Evolutionary conservation across 2,888 invertebrate species (phyloP).

Genomic region (Arge pagana): DNA sequence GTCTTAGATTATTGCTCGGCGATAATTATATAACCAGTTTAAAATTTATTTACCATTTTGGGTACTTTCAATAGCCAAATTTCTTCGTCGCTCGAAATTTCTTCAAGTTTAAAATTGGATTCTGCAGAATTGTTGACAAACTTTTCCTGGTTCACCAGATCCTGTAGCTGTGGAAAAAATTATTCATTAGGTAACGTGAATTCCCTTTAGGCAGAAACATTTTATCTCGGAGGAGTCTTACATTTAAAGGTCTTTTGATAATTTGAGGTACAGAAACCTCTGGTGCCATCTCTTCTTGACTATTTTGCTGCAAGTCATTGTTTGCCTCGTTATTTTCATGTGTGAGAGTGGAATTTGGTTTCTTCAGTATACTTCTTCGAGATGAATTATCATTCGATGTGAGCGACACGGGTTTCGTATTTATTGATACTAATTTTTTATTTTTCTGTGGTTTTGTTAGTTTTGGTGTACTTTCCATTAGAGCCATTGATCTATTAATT

Average conservation of each 20-base stretch:
- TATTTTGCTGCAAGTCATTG: background rate
- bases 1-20: no score
- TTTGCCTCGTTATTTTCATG: background rate
- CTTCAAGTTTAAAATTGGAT: constrained; percentile 26
- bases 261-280: background rate
- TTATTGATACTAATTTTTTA: constrained; percentile 10
- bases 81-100: constrained; percentile 31
- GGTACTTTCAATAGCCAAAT: constrained; percentile 34
- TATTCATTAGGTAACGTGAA: no score
- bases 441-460: constrained; percentile 2
- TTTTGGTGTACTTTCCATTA: constrained; percentile 21
- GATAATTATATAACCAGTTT: no score
- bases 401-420: background rate
- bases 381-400: background rate
- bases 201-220: no score
- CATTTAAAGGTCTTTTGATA: constrained; percentile 30
- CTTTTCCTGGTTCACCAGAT: constrained; percentile 23
- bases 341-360: background rate
- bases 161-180: constrained; percentile 27
- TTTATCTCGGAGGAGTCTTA: constrained; percentile 16
- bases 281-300: background rate
- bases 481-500: constrained; percentile 23
- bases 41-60: constrained; percentile 27
- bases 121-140: constrained; percentile 13
- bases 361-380: constrained; percentile 20